phyloP scores from a whole-genome alignment of 1,140 invertebrate species.

The Drosophila hydei region DNA sequence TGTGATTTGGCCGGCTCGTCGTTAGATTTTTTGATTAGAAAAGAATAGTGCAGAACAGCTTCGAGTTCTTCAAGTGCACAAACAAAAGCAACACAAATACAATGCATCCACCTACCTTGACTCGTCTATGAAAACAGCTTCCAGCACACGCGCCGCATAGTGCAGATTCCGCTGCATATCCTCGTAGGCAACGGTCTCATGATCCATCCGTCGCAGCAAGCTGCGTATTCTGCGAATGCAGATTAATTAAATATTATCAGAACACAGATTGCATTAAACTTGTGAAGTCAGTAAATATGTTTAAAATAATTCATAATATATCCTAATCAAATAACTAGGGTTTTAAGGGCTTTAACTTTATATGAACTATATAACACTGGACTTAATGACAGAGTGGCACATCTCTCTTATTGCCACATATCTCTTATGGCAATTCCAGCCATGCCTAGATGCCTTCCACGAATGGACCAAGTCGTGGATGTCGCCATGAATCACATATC shows the following conservation, averaged over 20 bases:
- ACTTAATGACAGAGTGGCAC: no score
- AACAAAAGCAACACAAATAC: background rate
- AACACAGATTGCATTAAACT: background rate
- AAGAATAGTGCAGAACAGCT: slow-evolving; percentile 6
- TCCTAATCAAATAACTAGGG: no score
- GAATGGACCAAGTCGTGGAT: no score
- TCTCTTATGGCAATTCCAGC: no score
- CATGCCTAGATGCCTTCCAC: no score
- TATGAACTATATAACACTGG: no score
- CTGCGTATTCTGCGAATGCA: slow-evolving; percentile 90
- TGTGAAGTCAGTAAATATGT: no score
- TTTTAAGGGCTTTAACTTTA: no score
- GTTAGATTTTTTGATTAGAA: slow-evolving; percentile 44
- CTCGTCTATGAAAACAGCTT: slow-evolving; percentile 94
- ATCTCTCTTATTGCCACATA: no score
- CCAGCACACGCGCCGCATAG: slow-evolving; percentile 93
- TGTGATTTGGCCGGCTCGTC: slow-evolving; percentile 20
- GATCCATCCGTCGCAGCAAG: slow-evolving; percentile 91
- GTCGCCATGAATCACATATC: no score
- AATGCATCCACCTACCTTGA: slow-evolving; percentile 90
- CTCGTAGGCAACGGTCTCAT: slow-evolving; percentile 92
- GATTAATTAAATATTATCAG: no score
- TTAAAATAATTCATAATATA: no score
- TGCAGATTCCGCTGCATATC: slow-evolving; percentile 93
- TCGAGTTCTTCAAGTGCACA: background rate